Base-by-base conservation (phyloP, 2,113 vertebrate species). In the Eulemur rufifrons region DNA sequence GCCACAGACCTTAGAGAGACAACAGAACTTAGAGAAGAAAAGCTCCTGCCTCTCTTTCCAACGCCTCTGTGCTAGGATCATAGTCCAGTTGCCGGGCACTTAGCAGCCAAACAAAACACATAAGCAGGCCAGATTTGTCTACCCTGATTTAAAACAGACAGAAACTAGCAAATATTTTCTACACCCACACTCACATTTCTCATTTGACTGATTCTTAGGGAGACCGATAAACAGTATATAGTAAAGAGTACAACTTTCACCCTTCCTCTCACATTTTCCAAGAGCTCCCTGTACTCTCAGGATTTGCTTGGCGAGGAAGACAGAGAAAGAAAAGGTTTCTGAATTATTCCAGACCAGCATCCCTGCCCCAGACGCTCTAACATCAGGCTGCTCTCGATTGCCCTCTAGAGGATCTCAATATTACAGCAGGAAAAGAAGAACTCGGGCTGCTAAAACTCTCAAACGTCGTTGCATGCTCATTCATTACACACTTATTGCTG, bases 331-430 rank as follows among this genome's bases (percentile, higher is more conserved):
- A 54, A 73, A 6, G 5, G 6, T 29, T 89, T 90, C 32, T 18
- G 21, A 68, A 45, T 50, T 6, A 25, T 17, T 54, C 20, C 50
- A 68, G 95, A 39, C 39, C 27, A 52, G 71, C 10, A 63, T 29
- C 4, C 42, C 25, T 29, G 32, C 10, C 47, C 15, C 21, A 73
- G 6, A 52, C 5, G 4, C 3, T 11, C 14, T 1, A 47, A 37
- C 8, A 68, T 56, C 78, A 81, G 76, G 32, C 21, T 95, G 93
- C 93, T 97, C 93, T 96, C 63, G 87, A 32, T 5, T 84, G 94
- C 96, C 95, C 89, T 93, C 97, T 96, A 64, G 63, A 95, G 95
- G 95, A 45, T 17, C 3, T 64, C 56, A 56, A 4, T 34, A 76
- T 50, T 63, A 94, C 52, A 83, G 59, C 74, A 64, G 2, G 32